Evolutionary conservation across 2,113 vertebrate genomes (phyloP).

Genomic region (Leptosomus discolor): DNA sequence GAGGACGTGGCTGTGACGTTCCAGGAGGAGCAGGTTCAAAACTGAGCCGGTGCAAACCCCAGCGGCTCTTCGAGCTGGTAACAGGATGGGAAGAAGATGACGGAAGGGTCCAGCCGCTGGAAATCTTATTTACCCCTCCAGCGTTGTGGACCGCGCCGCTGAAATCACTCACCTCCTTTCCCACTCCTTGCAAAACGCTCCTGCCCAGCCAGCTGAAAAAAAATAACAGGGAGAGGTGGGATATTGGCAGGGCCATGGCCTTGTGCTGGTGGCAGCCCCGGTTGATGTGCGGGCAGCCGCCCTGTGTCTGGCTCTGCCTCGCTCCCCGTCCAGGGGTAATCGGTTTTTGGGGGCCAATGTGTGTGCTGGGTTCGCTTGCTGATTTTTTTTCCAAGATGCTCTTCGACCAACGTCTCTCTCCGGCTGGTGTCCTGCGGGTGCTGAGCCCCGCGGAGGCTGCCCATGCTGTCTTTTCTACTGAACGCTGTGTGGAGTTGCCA

Average conservation of each 20-base stretch:
- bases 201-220: background rate
- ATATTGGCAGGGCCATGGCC: background rate
- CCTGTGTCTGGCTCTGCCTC: conserved; percentile 17
- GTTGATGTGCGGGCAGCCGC: fast-evolving
- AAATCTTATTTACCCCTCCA: background rate
- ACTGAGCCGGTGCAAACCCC: conserved; percentile 40
- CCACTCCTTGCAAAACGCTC: background rate
- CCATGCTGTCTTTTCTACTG: conserved; percentile 60
- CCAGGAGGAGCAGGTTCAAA: conserved; percentile 70
- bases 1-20: conserved; percentile 81
- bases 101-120: background rate
- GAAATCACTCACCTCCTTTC: background rate
- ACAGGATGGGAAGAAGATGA: background rate
- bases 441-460: background rate
- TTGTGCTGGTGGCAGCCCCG: fast-evolving
- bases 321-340: background rate
- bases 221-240: background rate
- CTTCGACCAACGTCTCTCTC: conserved; percentile 90
- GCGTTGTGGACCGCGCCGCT: background rate
- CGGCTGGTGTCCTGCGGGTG: conserved; percentile 47
- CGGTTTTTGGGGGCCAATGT: conserved; percentile 66
- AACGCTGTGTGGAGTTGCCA: conserved; percentile 84
- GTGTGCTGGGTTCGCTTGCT: conserved; percentile 50
- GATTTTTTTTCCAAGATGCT: conserved; percentile 71
- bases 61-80: background rate